Conservation (phyloP, 2,113 vertebrate species). For the Casuarius casuarius region DNA sequence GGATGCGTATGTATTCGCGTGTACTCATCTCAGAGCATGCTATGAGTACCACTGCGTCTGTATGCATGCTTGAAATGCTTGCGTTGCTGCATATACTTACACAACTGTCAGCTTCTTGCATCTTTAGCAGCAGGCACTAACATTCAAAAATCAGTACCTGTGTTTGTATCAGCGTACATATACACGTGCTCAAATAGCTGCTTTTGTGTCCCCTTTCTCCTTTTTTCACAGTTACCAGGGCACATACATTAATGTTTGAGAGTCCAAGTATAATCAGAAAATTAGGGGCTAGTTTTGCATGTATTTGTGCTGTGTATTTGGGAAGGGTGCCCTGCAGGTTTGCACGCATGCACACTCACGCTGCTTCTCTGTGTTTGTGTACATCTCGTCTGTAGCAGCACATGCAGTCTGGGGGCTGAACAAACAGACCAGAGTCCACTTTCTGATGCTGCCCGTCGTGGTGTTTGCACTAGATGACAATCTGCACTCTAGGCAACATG, state of each 20-base stretch:
- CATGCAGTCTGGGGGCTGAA: background rate
- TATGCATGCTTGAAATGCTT: rapidly evolving
- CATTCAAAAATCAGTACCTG: background rate
- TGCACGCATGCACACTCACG: background rate
- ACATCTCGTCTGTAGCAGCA: background rate
- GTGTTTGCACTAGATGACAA: background rate
- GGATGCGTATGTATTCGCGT: rapidly evolving
- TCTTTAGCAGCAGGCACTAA: background rate
- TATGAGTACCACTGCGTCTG: rapidly evolving
- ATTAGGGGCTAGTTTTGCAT: background rate
- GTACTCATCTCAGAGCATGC: rapidly evolving
- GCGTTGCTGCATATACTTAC: background rate
- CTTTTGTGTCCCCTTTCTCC: background rate
- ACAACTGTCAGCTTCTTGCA: background rate
- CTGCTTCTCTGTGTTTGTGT: background rate
- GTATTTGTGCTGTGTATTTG: background rate
- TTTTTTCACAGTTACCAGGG: background rate
- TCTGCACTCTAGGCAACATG: background rate
- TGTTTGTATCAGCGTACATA: rapidly evolving
- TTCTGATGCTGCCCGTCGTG: background rate
- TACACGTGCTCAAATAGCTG: background rate
- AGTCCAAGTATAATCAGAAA: background rate
- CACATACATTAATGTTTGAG: background rate
- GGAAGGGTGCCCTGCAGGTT: background rate
- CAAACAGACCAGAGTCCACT: background rate